Evolutionary conservation across 2,888 invertebrate species (phyloP).

Genomic region (Catocala nupta): DNA sequence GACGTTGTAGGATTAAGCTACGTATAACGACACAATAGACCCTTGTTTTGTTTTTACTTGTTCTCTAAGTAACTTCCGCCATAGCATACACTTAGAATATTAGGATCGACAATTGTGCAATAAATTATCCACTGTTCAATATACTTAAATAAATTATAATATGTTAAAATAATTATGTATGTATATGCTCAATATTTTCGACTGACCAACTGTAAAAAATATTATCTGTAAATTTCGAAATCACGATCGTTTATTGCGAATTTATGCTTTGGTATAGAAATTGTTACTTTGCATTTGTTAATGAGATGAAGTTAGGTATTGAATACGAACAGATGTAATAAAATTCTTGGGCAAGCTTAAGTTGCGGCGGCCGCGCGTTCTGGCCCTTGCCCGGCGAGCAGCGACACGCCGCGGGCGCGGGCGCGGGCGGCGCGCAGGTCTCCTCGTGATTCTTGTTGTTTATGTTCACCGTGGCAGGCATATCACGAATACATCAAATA

Average conservation of each 20-base stretch:
- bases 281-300: conserved; percentile 39
- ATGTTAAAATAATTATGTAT: conserved; percentile 61
- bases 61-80: conserved; percentile 66
- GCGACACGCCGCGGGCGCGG: not conserved
- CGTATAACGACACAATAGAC: conserved; percentile 69
- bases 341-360: conserved; percentile 40
- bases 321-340: conserved; percentile 25
- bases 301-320: conserved; percentile 27
- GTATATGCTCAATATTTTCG: conserved; percentile 84
- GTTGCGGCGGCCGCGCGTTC: conserved; percentile 20
- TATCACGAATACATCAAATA: conserved; percentile 43
- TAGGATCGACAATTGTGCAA: conserved; percentile 81
- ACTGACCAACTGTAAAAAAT: conserved; percentile 85
- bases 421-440: conserved; percentile 1
- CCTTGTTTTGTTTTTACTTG: conserved; percentile 64
- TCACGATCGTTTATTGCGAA: conserved; percentile 60
- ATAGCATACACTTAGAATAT: conserved; percentile 71
- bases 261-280: conserved; percentile 56
- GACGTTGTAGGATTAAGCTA: conserved; percentile 71
- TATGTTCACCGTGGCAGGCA: conserved; percentile 47
- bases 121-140: conserved; percentile 76
- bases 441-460: conserved; percentile 27
- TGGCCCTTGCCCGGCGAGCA: conserved; percentile 8
- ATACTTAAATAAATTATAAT: conserved; percentile 66
- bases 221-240: conserved; percentile 64